Evolutionary conservation across 2,797 vertebrate genomes (phyloP).

Genomic region (Cheirogaleus major): DNA sequence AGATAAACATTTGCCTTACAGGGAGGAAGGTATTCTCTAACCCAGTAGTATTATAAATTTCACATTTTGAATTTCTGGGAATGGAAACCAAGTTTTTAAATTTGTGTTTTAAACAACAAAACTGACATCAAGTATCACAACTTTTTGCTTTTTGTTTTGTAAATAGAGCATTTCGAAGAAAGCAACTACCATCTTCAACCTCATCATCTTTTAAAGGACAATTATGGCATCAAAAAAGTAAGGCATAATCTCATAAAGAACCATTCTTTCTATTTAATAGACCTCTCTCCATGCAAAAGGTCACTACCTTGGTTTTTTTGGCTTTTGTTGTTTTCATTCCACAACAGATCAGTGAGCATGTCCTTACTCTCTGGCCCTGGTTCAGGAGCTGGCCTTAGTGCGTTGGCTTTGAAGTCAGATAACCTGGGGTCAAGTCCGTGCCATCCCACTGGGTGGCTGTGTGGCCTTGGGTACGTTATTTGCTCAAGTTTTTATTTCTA

Average conservation of each 20-base stretch:
- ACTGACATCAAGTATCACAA: not conserved
- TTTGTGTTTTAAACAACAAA: not conserved
- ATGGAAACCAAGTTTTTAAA: conserved; percentile 13
- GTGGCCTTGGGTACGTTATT: not conserved
- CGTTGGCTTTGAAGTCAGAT: not conserved
- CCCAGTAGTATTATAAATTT: not conserved
- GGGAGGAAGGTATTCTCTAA: not conserved
- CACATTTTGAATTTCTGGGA: conserved; percentile 39
- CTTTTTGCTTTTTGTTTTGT: not conserved
- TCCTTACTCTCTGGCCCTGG: not conserved
- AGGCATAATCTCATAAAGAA: not conserved
- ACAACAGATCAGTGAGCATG: not conserved
- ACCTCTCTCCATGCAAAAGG: not conserved
- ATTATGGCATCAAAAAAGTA: not conserved
- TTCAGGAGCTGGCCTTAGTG: not conserved
- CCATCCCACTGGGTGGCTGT: not conserved
- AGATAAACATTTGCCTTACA: not conserved
- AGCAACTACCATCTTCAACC: not conserved
- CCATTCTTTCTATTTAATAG: not conserved
- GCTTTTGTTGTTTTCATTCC: not conserved
- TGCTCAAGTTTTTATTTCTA: not conserved
- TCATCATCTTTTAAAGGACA: not conserved
- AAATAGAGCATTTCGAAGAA: not conserved
- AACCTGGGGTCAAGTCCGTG: not conserved
- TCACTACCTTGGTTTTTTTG: not conserved